phyloP scores from a whole-genome alignment of 2,888 invertebrate genomes.

The Agrochola circellaris region DNA sequence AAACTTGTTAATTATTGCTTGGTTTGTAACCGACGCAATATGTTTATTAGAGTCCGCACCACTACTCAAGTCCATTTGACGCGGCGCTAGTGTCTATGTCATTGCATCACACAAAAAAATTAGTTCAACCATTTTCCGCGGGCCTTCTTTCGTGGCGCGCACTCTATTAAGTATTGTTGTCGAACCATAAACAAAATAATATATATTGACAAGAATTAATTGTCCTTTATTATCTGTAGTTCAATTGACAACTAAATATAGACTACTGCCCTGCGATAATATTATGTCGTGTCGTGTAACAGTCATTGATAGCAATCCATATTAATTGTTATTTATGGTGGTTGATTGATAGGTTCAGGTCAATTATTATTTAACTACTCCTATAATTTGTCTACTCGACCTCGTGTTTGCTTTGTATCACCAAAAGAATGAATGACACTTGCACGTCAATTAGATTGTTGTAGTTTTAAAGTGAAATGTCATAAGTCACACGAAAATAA shows the following conservation, averaged over 20 bases:
- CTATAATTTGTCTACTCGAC: neutral
- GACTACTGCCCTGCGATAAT: neutral
- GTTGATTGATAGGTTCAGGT: neutral
- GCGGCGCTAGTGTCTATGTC: too few species aligned
- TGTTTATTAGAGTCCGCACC: too few species aligned
- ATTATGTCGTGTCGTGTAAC: slow-evolving; percentile 2
- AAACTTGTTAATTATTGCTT: neutral
- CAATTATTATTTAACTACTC: slow-evolving; percentile 3
- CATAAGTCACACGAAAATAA: too few species aligned
- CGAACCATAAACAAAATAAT: slow-evolving; percentile 8
- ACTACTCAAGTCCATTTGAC: too few species aligned
- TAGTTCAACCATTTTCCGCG: too few species aligned
- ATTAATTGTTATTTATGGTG: slow-evolving; percentile 7
- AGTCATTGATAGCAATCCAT: slow-evolving; percentile 5
- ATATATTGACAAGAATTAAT: slow-evolving; percentile 16
- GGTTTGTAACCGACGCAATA: too few species aligned
- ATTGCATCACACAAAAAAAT: too few species aligned
- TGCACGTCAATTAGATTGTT: neutral
- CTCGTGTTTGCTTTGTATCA: neutral
- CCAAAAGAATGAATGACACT: neutral
- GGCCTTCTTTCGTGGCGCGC: too few species aligned
- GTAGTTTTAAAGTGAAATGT: too few species aligned
- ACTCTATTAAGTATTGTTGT: neutral
- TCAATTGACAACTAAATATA: slow-evolving; percentile 33
- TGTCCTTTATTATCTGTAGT: slow-evolving; percentile 11